Conservation (phyloP, 2,888 invertebrate genomes). For the Eupsilia transversa region DNA sequence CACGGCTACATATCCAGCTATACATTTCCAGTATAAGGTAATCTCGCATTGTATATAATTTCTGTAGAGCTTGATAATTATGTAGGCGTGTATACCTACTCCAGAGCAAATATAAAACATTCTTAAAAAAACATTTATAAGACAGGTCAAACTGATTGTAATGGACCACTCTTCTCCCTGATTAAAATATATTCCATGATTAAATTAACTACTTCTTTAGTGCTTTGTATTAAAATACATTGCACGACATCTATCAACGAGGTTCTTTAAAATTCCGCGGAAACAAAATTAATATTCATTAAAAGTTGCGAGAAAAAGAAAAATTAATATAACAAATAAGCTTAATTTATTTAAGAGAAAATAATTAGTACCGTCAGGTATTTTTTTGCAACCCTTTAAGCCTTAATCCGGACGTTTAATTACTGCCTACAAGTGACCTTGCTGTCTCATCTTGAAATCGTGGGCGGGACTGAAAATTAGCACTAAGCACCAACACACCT, state of each 20-base stretch:
- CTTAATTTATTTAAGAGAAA: conserved; percentile 52
- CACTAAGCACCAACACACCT: neutral
- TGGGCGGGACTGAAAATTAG: conserved; percentile 5
- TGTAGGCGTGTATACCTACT: no score
- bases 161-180: neutral
- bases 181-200: conserved; percentile 26
- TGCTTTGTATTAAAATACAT: conserved; percentile 43
- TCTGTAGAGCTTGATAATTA: no score
- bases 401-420: conserved; percentile 52
- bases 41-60: no score
- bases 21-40: no score
- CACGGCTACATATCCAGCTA: no score
- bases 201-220: conserved; percentile 11
- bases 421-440: conserved; percentile 38
- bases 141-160: neutral
- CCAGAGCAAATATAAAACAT: neutral
- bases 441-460: conserved; percentile 25
- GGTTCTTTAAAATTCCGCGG: conserved; percentile 41
- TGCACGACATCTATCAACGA: conserved; percentile 50
- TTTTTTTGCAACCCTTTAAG: conserved; percentile 54
- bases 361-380: conserved; percentile 59
- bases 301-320: conserved; percentile 39
- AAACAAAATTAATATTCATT: conserved; percentile 60
- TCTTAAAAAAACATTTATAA: neutral
- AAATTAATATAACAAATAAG: conserved; percentile 53